Conservation (phyloP, 2,113 vertebrate genomes). For the Onychostruthus taczanowskii region DNA sequence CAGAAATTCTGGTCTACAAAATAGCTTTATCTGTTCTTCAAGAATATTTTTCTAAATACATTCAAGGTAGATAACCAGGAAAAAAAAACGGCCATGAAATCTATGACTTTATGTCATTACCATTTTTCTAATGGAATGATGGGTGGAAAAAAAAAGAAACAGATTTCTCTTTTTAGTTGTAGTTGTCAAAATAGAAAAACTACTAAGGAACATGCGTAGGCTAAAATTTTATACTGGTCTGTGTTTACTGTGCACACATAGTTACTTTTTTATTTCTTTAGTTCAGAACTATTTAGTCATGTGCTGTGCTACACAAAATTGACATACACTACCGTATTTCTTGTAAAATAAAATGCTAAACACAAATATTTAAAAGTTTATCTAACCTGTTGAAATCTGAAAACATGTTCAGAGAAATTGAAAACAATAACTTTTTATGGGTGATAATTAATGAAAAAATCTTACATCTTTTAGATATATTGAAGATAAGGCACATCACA, state of each 20-base stretch:
- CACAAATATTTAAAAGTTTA: not conserved
- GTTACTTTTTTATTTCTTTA: not conserved
- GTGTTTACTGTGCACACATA: too few species aligned
- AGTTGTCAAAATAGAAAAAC: not conserved
- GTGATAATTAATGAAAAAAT: not conserved
- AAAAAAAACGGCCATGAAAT: not conserved
- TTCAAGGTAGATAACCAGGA: not conserved
- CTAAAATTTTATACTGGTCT: not conserved
- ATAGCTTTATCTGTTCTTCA: not conserved
- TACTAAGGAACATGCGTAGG: not conserved
- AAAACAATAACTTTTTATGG: not conserved
- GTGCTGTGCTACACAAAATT: not conserved
- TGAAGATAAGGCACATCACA: not conserved
- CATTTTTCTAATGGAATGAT: not conserved
- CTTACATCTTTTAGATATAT: not conserved
- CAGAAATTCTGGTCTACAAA: not conserved
- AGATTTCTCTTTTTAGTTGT: not conserved
- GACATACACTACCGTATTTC: not conserved
- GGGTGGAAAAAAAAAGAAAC: not conserved
- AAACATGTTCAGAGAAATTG: not conserved
- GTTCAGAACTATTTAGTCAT: not conserved
- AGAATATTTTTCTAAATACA: not conserved
- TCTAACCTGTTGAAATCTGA: not conserved
- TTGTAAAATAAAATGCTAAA: not conserved
- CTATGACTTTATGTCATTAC: not conserved